Conservation (phyloP, 1,140 invertebrate genomes). For the Drosophila lacteicornis region DNA sequence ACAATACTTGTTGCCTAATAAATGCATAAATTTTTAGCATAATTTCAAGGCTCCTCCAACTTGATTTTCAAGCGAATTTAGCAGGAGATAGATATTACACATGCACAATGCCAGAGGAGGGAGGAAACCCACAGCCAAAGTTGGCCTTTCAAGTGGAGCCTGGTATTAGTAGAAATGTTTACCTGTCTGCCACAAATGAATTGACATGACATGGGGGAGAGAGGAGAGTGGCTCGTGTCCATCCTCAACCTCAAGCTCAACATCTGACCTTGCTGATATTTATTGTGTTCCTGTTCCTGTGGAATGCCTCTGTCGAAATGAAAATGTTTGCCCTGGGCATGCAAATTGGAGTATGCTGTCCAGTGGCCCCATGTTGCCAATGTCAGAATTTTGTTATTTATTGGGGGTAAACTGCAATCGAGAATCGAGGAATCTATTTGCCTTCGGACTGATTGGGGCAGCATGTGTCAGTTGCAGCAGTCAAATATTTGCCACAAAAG, state of each 20-base stretch:
- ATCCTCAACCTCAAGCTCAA: not conserved
- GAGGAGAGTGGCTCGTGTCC: not conserved
- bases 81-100: not conserved
- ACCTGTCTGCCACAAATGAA: conserved; percentile 30
- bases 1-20: conserved; percentile 69
- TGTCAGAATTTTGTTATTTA: conserved; percentile 33
- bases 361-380: conserved; percentile 13
- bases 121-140: conserved; percentile 12
- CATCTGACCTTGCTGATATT: not conserved
- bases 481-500: conserved; percentile 8
- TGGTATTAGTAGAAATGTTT: conserved; percentile 21
- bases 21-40: conserved; percentile 13
- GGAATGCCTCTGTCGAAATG: conserved; percentile 8
- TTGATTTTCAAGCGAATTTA: not conserved
- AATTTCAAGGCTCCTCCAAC: not conserved
- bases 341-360: conserved; percentile 30
- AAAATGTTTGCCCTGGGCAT: conserved; percentile 31
- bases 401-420: conserved; percentile 29
- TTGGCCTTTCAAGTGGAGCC: conserved; percentile 17
- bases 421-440: conserved; percentile 26
- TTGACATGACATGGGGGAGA: conserved; percentile 1
- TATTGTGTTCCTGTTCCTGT: conserved; percentile 6
- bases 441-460: conserved; percentile 21
- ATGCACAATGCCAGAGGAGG: not conserved
- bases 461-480: conserved; percentile 14